These are phyloP conservation scores for Cichladusa arquata DNA, from an alignment of 2,113 vertebrate species.

Conservation along the genomic window DNA sequence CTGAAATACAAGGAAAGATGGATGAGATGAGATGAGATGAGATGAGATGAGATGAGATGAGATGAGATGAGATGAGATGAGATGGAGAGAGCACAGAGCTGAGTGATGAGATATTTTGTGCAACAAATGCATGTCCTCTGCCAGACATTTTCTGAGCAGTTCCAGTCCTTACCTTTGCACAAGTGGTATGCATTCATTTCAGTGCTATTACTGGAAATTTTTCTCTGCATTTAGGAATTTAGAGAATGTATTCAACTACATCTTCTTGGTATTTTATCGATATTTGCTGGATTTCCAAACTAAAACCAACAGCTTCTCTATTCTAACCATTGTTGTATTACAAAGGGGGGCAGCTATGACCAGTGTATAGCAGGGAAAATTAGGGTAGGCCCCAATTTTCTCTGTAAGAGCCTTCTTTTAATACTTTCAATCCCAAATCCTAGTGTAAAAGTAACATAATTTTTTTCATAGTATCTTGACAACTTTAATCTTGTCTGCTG, in stretches of 20 bases:
- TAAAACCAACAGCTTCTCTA: neutral
- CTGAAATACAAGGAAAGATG: neutral
- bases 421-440: neutral
- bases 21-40: neutral
- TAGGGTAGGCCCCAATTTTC: neutral
- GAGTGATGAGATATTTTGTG: neutral
- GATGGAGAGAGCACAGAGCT: neutral
- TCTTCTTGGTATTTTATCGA: neutral
- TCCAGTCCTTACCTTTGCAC: neutral
- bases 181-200: neutral
- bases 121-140: neutral
- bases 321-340: neutral
- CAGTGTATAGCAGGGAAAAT: neutral
- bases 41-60: neutral
- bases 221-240: neutral
- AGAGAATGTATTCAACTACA: neutral
- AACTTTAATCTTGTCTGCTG: conserved; percentile 15
- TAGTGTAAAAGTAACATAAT: neutral
- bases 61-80: neutral
- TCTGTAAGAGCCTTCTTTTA: neutral
- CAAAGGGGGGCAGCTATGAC: neutral
- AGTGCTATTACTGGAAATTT: neutral
- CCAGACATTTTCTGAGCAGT: accelerated
- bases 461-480: neutral
- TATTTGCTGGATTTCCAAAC: neutral